Evolutionary conservation across 2,888 invertebrate species (phyloP).

Genomic region (Eledona agricola): DNA sequence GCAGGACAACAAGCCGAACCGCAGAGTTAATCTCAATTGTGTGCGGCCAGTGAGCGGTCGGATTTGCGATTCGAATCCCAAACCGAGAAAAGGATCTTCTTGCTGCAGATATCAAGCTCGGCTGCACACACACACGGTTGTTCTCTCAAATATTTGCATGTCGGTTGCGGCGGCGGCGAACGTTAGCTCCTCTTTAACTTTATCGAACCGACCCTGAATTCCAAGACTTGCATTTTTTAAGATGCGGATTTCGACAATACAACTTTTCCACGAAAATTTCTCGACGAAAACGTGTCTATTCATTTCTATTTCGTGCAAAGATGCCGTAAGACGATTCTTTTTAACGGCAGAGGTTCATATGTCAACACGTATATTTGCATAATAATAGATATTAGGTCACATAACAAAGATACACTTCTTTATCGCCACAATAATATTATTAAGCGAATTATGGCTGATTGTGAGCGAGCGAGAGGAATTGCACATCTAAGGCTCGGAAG

Average conservation of each 20-base stretch:
- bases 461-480: no score
- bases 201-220: slow-evolving; percentile 28
- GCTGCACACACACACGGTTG: slow-evolving; percentile 25
- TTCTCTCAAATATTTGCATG: slow-evolving; percentile 31
- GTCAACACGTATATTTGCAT: slow-evolving; percentile 17
- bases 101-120: slow-evolving; percentile 31
- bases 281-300: no score
- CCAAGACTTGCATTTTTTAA: slow-evolving; percentile 17
- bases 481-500: no score
- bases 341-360: slow-evolving; percentile 2
- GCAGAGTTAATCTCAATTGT: slow-evolving; percentile 31
- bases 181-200: slow-evolving; percentile 32
- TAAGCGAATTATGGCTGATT: slow-evolving; percentile 9
- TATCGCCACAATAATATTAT: slow-evolving; percentile 21
- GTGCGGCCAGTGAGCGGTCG: slow-evolving; percentile 24
- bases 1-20: slow-evolving; percentile 17
- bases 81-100: slow-evolving; percentile 25
- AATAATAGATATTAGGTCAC: slow-evolving; percentile 20
- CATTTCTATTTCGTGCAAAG: no score
- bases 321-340: not conserved
- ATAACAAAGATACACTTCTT: slow-evolving; percentile 24
- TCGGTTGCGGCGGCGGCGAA: slow-evolving; percentile 18
- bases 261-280: no score
- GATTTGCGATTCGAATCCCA: slow-evolving; percentile 29
- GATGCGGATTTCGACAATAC: slow-evolving; percentile 1